phyloP scores from a whole-genome alignment of 2,797 vertebrate genomes.

The Rhinophrynus dorsalis region DNA sequence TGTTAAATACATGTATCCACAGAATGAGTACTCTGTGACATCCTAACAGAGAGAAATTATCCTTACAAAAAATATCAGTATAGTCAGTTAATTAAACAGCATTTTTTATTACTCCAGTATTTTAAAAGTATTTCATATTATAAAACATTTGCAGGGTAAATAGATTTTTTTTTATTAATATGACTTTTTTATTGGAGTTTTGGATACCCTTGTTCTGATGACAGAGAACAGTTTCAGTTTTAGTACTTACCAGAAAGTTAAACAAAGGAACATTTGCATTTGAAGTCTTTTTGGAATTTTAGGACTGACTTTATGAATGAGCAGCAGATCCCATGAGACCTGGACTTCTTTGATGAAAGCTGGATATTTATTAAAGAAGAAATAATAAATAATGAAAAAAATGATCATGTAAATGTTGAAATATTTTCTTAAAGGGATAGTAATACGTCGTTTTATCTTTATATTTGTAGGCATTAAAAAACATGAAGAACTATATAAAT shows the following conservation, averaged over 20 bases:
- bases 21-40: neutral
- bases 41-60: neutral
- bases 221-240: neutral
- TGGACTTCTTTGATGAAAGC: neutral
- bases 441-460: too few species aligned
- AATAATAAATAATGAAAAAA: constrained; percentile 9
- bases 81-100: neutral
- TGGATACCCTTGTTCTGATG: neutral
- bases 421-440: constrained; percentile 16
- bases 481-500: too few species aligned
- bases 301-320: neutral
- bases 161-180: constrained; percentile 18
- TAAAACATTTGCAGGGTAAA: neutral
- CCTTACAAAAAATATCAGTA: neutral
- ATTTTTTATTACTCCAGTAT: neutral
- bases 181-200: neutral
- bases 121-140: neutral
- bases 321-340: neutral
- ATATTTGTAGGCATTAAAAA: too few species aligned
- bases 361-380: constrained; percentile 6
- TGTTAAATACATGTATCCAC: neutral
- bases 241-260: constrained; percentile 10
- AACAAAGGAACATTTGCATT: neutral
- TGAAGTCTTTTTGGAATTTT: neutral
- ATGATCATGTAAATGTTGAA: constrained; percentile 1